Evolutionary conservation across 2,113 vertebrate species (phyloP).

Genomic region (Lasiurus cinereus): DNA sequence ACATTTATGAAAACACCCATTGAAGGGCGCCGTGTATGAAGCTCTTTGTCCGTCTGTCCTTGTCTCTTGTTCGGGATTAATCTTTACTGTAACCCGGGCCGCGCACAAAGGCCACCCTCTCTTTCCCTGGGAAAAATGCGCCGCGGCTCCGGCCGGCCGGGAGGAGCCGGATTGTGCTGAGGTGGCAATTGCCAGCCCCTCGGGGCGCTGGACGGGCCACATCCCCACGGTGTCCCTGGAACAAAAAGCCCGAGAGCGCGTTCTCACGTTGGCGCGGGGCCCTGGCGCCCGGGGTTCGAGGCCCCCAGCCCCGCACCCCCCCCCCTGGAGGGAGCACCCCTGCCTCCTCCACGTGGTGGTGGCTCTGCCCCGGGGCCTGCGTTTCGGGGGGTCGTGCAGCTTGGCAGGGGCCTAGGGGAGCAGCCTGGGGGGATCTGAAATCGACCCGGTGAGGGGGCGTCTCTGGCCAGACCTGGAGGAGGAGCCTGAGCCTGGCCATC

Average conservation of each 20-base stretch:
- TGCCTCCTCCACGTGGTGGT: background rate
- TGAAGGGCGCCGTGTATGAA: conserved; percentile 92
- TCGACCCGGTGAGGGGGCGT: rapidly evolving
- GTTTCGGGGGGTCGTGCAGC: background rate
- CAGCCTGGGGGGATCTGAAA: too few species aligned
- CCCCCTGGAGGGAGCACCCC: rapidly evolving
- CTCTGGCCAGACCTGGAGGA: background rate
- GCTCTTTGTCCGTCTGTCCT: conserved; percentile 94
- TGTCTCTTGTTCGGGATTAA: conserved; percentile 95
- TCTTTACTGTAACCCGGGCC: conserved; percentile 93
- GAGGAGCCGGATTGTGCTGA: conserved; percentile 89
- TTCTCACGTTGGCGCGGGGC: conserved; percentile 75
- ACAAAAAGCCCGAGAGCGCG: conserved; percentile 74
- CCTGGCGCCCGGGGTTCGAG: background rate
- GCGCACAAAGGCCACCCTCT: conserved; percentile 91
- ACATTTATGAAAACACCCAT: conserved; percentile 94
- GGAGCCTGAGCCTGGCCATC: rapidly evolving
- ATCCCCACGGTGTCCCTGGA: conserved; percentile 75
- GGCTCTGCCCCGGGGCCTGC: background rate
- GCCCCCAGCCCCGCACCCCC: background rate
- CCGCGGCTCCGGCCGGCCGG: conserved; percentile 85
- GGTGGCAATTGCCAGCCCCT: conserved; percentile 84
- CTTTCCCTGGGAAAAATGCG: conserved; percentile 91
- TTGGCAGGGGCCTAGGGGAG: background rate
- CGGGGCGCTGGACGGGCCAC: conserved; percentile 73